A percentile compares a stretch with the other conserved stretches of the same genome.
Conservation (phyloP, 2,113 vertebrate species). For the Poeciliopsis prolifica region DNA sequence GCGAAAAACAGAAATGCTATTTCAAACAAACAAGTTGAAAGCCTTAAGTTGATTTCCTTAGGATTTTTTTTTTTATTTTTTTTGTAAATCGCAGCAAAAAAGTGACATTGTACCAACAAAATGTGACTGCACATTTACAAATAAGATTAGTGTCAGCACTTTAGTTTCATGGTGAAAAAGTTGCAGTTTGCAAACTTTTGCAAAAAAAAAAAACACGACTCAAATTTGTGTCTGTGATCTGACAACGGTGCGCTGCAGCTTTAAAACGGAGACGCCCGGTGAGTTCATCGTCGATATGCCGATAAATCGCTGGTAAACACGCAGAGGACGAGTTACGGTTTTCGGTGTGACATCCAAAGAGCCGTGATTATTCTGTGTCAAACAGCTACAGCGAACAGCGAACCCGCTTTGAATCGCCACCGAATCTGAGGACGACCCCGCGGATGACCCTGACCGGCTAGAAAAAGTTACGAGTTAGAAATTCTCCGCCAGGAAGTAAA, state of each 20-base stretch:
- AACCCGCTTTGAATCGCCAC: slow-evolving; percentile 12
- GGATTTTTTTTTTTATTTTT: slow-evolving; percentile 5
- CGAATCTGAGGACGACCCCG: slow-evolving; percentile 12
- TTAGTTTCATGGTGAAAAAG: slow-evolving; percentile 17
- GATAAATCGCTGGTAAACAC: slow-evolving; percentile 14
- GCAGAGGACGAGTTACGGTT: slow-evolving; percentile 11
- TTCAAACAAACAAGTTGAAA: background rate
- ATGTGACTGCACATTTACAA: background rate
- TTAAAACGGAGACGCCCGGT: slow-evolving; percentile 11
- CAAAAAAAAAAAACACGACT: slow-evolving; percentile 12
- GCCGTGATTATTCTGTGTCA: slow-evolving; percentile 18
- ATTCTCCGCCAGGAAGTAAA: slow-evolving; percentile 19
- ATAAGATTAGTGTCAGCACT: background rate
- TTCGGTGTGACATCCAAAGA: background rate
- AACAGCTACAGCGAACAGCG: slow-evolving; percentile 34
- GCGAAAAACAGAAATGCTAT: slow-evolving; percentile 15
- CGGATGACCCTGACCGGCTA: background rate
- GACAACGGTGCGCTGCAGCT: background rate
- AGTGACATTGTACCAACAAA: background rate
- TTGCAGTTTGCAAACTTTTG: slow-evolving; percentile 18
- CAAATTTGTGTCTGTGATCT: slow-evolving; percentile 16
- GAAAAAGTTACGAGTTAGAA: slow-evolving; percentile 15
- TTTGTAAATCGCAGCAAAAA: background rate
- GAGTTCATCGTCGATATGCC: background rate
- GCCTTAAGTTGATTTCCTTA: slow-evolving; percentile 8